phyloP scores from a whole-genome alignment of 1,140 invertebrate genomes.

The Penaeus indicus region DNA sequence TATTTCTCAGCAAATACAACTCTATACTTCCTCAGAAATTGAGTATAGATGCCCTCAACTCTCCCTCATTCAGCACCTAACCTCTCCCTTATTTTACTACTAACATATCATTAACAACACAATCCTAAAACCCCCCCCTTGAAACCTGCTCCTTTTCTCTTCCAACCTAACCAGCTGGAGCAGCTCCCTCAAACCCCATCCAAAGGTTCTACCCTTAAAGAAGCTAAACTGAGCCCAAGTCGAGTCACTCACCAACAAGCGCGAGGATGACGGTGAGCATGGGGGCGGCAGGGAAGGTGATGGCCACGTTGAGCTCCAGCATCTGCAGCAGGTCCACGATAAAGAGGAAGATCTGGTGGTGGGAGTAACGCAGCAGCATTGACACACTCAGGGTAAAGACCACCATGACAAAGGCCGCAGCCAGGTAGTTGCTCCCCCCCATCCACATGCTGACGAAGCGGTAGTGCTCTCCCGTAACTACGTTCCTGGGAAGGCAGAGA shows the following conservation, averaged over 20 bases:
- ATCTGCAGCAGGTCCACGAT: slow-evolving; percentile 97
- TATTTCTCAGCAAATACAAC: too few relatives aligned
- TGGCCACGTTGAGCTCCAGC: slow-evolving; percentile 92
- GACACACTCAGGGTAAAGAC: slow-evolving; percentile 98
- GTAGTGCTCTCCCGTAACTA: slow-evolving; percentile 98
- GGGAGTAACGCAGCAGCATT: slow-evolving; percentile 96
- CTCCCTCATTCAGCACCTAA: too few relatives aligned
- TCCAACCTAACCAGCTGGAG: too few relatives aligned
- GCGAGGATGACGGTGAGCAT: slow-evolving; percentile 97
- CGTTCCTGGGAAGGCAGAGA: slow-evolving; percentile 79
- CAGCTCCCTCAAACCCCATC: too few relatives aligned
- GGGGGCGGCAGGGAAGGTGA: slow-evolving; percentile 95
- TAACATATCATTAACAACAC: too few relatives aligned
- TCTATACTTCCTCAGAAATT: too few relatives aligned
- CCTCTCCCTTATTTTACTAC: too few relatives aligned
- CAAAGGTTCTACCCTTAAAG: too few relatives aligned
- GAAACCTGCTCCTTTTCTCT: too few relatives aligned
- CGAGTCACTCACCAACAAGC: slow-evolving; percentile 87
- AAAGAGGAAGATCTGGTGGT: slow-evolving; percentile 99
- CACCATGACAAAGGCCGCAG: slow-evolving; percentile 96
- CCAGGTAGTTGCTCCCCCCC: slow-evolving; percentile 90
- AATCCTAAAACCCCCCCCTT: too few relatives aligned
- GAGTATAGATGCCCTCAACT: too few relatives aligned
- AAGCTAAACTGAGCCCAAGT: neutral
- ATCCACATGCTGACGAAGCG: slow-evolving; percentile 98